A percentile compares a stretch with the other conserved stretches of the same genome.
Evolutionary conservation across 2,113 vertebrate genomes (phyloP).

Genomic region (Xerus inauris): DNA sequence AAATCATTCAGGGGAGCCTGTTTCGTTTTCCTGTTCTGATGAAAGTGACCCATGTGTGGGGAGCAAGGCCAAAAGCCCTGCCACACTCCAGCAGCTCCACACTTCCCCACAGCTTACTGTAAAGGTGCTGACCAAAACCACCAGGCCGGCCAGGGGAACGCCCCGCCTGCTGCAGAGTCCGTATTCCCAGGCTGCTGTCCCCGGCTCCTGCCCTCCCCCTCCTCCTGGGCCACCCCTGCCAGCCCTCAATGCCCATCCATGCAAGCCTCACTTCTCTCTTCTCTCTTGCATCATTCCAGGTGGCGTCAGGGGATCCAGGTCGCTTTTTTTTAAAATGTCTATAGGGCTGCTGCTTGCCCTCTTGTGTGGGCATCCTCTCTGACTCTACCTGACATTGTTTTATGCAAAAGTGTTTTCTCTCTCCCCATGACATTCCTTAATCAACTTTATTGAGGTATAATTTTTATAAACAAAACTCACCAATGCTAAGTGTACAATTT

Average conservation of each 20-base stretch:
- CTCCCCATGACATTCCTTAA: background rate
- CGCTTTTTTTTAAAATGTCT: background rate
- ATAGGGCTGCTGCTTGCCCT: fast-evolving
- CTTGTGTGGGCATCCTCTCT: background rate
- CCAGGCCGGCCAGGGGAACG: background rate
- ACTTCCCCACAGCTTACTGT: conserved; percentile 79
- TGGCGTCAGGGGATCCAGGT: background rate
- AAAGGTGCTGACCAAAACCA: conserved; percentile 76
- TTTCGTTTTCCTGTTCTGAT: conserved; percentile 84
- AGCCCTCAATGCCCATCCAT: background rate
- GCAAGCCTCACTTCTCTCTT: background rate
- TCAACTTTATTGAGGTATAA: background rate
- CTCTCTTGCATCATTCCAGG: background rate
- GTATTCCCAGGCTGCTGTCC: conserved; percentile 3
- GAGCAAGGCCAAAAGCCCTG: conserved; percentile 71
- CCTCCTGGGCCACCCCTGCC: background rate
- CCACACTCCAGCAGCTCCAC: conserved; percentile 70
- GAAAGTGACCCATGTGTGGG: conserved; percentile 76
- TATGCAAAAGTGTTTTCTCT: background rate
- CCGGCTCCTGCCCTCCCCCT: background rate
- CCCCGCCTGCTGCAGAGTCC: background rate
- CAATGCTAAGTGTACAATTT: background rate
- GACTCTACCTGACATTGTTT: background rate
- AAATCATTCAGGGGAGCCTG: conserved; percentile 77
- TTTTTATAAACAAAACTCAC: background rate